Evolutionary conservation across 1,140 invertebrate genomes (phyloP), one percentile per base, ranked within the genome.

Genomic region (Drosophila nikananu): DNA sequence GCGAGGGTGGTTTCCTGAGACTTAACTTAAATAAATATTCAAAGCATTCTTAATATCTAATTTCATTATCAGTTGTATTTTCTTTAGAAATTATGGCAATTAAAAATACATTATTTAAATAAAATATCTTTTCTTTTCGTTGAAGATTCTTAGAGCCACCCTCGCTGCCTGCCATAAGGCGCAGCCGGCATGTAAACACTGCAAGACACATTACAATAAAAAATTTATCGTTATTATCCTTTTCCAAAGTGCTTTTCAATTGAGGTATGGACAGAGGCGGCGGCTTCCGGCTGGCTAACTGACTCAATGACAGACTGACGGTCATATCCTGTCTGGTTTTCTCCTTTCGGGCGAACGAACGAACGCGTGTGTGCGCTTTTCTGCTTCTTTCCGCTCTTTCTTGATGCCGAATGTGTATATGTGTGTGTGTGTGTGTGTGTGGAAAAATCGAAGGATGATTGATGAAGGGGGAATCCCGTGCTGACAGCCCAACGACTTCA

Each of bases 181-280:
- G 54, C 81, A 80, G 70, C 77, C 63, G 63, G 66, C 86, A 80
- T 90, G 86, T 89, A 89, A 89, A 90, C 84, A 89, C 76, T 90
- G 78, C 78, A 81, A 90, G 83, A 66, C 81, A 89, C 81, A 89
- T 89, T 81, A 89, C 84, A 89, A 89, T 89, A 89, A 89, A 89
- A 89, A 78, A 89, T 89, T 90, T 89, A 89, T 89, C 81, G 84
- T 81, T 90, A 89, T 89, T 72, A 89, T 89, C 81, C 84, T 71
- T 80, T 80, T 81, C 59, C 55, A 81, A 89, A 89, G 75, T 90
- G 84, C 84, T 89, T 89, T 89, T 86, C 84, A 89, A 89, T 89
- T 89, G 84, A 81, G 86, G 78, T 79, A 83, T 73, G 86, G 74
- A 74, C 84, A 58, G 64, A 58, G 70, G n/a, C 61, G 63, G 52